Conservation (phyloP, 2,113 vertebrate species). For the Oplegnathus fasciatus region DNA sequence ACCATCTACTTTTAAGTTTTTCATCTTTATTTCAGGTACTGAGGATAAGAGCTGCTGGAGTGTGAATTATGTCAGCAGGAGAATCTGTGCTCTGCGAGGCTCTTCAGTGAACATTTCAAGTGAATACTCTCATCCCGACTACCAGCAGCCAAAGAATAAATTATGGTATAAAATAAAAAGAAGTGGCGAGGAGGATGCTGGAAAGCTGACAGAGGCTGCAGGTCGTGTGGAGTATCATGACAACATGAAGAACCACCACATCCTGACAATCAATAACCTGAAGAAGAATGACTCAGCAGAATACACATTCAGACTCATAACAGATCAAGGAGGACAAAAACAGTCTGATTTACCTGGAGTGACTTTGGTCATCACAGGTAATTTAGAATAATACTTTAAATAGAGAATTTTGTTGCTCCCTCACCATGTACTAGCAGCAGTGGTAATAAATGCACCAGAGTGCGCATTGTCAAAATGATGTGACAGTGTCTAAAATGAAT, state of each 20-base stretch:
- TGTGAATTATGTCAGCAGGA: constrained; percentile 22
- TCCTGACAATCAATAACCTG: constrained; percentile 23
- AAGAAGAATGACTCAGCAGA: constrained; percentile 8
- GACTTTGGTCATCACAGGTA: constrained; percentile 29
- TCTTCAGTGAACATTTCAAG: constrained; percentile 34
- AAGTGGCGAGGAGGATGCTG: accelerated
- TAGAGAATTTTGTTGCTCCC: background rate
- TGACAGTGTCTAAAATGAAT: too few relatives aligned
- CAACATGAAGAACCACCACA: background rate
- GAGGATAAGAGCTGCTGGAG: accelerated
- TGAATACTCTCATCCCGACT: accelerated
- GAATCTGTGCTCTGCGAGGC: constrained; percentile 38
- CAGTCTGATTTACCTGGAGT: background rate
- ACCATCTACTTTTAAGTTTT: too few relatives aligned
- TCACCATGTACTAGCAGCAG: background rate
- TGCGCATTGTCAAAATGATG: too few relatives aligned
- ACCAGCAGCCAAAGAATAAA: accelerated
- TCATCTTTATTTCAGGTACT: background rate
- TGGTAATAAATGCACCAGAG: too few relatives aligned
- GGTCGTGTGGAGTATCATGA: background rate
- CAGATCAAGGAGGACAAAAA: accelerated
- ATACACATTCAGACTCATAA: background rate
- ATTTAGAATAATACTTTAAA: background rate
- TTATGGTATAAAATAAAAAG: constrained; percentile 19
- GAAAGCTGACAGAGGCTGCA: background rate